phyloP scores from a whole-genome alignment of 2,113 vertebrate species.

The Chaetops frenatus region DNA sequence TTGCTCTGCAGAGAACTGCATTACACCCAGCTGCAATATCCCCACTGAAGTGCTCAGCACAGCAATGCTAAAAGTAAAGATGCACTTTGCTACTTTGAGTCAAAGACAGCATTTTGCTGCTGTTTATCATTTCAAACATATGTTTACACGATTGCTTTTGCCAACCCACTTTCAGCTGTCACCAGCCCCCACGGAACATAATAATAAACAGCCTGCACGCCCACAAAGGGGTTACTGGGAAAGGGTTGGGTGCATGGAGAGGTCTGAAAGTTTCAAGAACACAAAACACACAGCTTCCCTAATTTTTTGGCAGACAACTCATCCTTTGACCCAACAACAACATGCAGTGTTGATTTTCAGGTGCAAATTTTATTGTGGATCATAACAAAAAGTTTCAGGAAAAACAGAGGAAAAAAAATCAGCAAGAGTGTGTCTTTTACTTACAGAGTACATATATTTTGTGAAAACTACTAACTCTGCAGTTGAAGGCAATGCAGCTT shows the following conservation, averaged over 20 bases:
- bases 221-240: not conserved
- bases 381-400: constrained; percentile 11
- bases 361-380: constrained; percentile 57
- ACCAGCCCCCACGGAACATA: constrained; percentile 27
- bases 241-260: not conserved
- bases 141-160: not conserved
- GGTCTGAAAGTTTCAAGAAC: not conserved
- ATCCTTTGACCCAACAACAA: not conserved
- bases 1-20: not conserved
- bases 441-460: not conserved
- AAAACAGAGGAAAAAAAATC: not conserved
- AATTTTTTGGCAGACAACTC: not conserved
- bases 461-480: not conserved
- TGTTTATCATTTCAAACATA: not conserved
- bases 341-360: not conserved
- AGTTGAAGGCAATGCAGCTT: not conserved
- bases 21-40: not conserved
- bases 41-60: not conserved
- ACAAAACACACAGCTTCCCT: not conserved
- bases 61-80: not conserved
- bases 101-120: not conserved
- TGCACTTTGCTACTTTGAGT: not conserved
- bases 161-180: constrained; percentile 41
- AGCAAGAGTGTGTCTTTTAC: not conserved
- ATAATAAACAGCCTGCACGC: constrained; percentile 6